phyloP scores from a whole-genome alignment of 2,797 vertebrate genomes.

The Ceyx erithaca region DNA sequence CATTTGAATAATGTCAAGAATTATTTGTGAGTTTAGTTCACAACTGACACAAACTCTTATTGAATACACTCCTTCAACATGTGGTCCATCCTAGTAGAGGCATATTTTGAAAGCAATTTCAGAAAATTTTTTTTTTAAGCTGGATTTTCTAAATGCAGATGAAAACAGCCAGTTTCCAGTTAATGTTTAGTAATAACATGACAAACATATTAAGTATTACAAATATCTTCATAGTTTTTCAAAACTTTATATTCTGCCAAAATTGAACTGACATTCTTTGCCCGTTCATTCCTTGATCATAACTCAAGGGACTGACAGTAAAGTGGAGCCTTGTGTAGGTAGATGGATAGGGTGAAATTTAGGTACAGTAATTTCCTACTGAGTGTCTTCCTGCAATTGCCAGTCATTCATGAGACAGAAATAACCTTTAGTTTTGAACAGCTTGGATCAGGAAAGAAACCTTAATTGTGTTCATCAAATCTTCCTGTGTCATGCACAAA shows the following conservation, averaged over 20 bases:
- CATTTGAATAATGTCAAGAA: slow-evolving; percentile 2
- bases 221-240: background rate
- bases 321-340: background rate
- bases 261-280: background rate
- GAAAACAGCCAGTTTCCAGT: background rate
- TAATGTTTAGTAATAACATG: background rate
- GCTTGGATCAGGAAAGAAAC: background rate
- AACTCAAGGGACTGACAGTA: background rate
- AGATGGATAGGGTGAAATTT: background rate
- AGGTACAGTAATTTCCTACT: background rate
- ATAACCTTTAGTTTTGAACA: background rate
- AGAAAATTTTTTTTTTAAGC: background rate
- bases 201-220: background rate
- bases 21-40: slow-evolving; percentile 6
- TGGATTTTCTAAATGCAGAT: background rate
- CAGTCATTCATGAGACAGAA: background rate
- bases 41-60: background rate
- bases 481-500: background rate
- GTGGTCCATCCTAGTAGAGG: background rate
- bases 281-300: background rate
- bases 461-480: background rate
- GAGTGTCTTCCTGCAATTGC: background rate
- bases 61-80: background rate
- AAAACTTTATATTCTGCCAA: background rate
- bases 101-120: background rate